Percentiles rank a stretch among this genome's conserved stretches.
Conservation (phyloP, 2,888 invertebrate genomes). For the Deilephila porcellus region DNA sequence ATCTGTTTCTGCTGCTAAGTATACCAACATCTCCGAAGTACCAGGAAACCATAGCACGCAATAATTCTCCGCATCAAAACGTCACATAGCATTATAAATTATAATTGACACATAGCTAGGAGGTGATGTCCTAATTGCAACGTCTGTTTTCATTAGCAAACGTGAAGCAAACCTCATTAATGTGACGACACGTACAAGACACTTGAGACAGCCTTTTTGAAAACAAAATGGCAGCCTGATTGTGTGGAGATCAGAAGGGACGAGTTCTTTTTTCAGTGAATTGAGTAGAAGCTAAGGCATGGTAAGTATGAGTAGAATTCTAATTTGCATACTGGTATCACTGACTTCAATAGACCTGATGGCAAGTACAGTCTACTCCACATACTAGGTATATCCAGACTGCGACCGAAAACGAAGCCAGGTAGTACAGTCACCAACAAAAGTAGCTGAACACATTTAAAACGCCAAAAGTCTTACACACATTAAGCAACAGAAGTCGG, state of each 20-base stretch:
- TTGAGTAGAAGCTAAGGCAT: no score
- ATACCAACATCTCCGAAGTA: not conserved
- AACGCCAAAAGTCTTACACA: no score
- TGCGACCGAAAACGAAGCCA: no score
- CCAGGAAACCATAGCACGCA: not conserved
- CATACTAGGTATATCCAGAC: no score
- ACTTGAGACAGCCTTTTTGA: not conserved
- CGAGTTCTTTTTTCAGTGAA: not conserved
- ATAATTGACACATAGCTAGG: slow-evolving; percentile 16
- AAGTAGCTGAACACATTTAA: no score
- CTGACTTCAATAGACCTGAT: no score
- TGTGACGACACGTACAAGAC: not conserved
- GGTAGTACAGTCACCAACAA: no score
- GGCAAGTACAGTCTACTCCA: no score
- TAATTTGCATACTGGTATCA: not conserved
- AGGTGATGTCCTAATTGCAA: slow-evolving; percentile 9
- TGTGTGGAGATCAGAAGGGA: not conserved
- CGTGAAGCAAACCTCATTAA: not conserved
- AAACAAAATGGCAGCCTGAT: not conserved
- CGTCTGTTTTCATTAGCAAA: slow-evolving; percentile 16
- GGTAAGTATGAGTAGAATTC: not conserved
- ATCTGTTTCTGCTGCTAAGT: no score
- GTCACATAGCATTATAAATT: not conserved
- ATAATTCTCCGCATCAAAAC: not conserved
- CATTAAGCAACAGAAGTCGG: no score